Base-by-base conservation (phyloP, 1,140 invertebrate species). In the Wiebesia pumilae region DNA sequence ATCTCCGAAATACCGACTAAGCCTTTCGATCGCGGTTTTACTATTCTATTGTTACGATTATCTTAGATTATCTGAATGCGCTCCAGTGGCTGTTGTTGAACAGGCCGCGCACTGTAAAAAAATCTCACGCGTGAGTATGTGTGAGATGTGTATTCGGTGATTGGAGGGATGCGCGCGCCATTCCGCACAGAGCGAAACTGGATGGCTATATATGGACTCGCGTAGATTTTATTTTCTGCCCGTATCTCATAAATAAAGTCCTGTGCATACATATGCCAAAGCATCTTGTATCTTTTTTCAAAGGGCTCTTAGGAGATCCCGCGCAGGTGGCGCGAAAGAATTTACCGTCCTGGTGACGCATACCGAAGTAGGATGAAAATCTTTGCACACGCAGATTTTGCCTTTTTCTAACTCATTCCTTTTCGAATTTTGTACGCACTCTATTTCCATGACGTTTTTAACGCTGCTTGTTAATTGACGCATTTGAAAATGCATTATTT, bases 231-330 rank as follows among this genome's bases (percentile, higher is more conserved):
- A 75, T 75, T 75, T 75, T 75, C 71, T 33, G 30, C 2, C 38
- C 71, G 30, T 75, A 38, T 43, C 71, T 75, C 71, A 75, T 75
- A 75, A 75, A 75, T 75, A 75, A 75, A 43, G 38, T n/a, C 71
- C 71, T 75, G 38, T 75, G 71, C 38, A 75, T 75, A 75, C 35
- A 75, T 38, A 4, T n/a, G 38, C 38, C 71, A 43, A 40, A 75
- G 71, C 38, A 43, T 75, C 71, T 40, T 43, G 38, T 43, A 75
- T 75, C 24, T n/a, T 75, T 75, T 75, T 75, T 38, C 21, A 75
- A 43, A 75, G 40, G 38, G 71, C 43, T n/a, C 71, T 75, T 75
- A 75, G 71, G 71, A 43, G 71, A 43, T 24, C 71, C 71, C 9
- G 40, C 43, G 38, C 71, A 75, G 71, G 71, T 75, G 71, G 40